Percentiles rank a stretch among this genome's conserved stretches.
Evolutionary conservation across 2,113 vertebrate species (phyloP).

Genomic region (Oryctolagus cuniculus): mOryCun1.1 NC_091432.1:14050001-14050500

Average conservation of each 20-base stretch:
- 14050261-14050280: background rate
- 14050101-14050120: background rate
- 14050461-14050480: too few relatives aligned
- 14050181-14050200: background rate
- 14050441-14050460: too few relatives aligned
- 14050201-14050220: background rate
- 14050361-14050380: background rate
- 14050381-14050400: conserved; percentile 25
- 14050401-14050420: background rate
- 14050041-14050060: background rate
- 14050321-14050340: background rate
- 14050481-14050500: too few relatives aligned
- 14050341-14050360: background rate
- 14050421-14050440: too few relatives aligned
- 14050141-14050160: background rate
- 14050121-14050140: background rate
- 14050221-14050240: background rate
- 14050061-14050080: background rate
- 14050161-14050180: background rate
- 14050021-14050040: background rate
- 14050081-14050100: background rate
- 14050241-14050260: background rate
- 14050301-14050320: background rate
- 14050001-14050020: conserved; percentile 30
- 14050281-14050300: background rate